Conservation (phyloP, 2,888 invertebrate species). For the Osedax frankpressi region DNA sequence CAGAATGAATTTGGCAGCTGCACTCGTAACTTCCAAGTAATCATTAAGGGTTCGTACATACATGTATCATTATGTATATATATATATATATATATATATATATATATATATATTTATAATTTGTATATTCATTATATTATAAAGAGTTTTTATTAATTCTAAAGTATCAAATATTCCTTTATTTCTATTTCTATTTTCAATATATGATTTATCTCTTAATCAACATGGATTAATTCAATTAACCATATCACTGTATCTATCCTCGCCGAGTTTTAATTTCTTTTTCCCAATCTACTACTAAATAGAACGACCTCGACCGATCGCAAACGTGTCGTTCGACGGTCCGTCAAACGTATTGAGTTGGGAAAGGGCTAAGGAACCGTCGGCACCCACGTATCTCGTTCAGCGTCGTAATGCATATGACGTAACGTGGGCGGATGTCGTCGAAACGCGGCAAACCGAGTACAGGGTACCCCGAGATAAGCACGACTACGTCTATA, state of each 20-base stretch:
- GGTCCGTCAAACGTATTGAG: not conserved
- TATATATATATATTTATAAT: too few relatives aligned
- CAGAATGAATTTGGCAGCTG: not conserved
- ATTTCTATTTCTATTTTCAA: too few relatives aligned
- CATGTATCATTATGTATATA: too few relatives aligned
- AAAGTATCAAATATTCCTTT: too few relatives aligned
- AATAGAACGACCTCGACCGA: not conserved
- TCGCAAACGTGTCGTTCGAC: not conserved
- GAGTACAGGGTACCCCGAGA: not conserved
- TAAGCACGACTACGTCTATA: not conserved
- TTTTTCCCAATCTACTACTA: too few relatives aligned
- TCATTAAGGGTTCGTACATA: not conserved
- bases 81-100: too few relatives aligned
- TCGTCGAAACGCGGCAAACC: not conserved
- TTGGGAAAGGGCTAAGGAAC: not conserved
- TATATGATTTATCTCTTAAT: too few relatives aligned
- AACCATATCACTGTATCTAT: too few relatives aligned
- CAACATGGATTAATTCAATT: too few relatives aligned
- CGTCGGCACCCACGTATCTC: not conserved
- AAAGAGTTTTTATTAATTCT: too few relatives aligned
- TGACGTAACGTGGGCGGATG: not conserved
- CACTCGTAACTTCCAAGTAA: not conserved
- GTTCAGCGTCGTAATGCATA: not conserved
- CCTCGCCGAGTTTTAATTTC: too few relatives aligned
- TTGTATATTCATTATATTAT: too few relatives aligned